Evolutionary conservation across 2,888 invertebrate genomes (phyloP), one percentile per base, ranked within the genome.

Genomic region (Cataglyphis rosenhaueri): DNA sequence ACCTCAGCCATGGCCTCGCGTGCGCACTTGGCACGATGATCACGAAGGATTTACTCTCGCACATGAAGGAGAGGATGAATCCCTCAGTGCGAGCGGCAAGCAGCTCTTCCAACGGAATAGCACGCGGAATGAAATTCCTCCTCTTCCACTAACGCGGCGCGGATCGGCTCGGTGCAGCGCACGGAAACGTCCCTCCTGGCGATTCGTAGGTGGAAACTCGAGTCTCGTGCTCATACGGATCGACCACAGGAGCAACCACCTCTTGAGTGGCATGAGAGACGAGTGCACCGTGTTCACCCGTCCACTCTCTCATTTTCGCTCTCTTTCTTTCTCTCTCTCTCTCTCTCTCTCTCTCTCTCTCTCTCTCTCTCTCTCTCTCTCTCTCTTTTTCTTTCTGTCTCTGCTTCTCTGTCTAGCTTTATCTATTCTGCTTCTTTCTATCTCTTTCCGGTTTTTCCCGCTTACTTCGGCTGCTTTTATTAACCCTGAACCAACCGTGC

Each of bases 111-210:
- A 91, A 90, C 90, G 90, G 86, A 90, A 91, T 89, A 87, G 87
- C 88, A 85, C 85, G 88, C 86, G 81, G 86, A 91, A 90, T 89
- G 88, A 89, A 91, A 91, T 88, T 87, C 87, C 88, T 87, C 87
- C 88, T 87, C 87, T 86, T 88, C 88, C 70, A 83, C 85, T 82
- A 85, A 32, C 41, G 73, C 71, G 61, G 79, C 48, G 52, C 48
- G 52, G 48, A 25, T 44, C 65, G 41, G 48, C 64, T 57, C 57
- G 61, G 83, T 38, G 48, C 55, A 55, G 66, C 78, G 82, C 75
- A 82, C 88, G 87, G 89, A 88, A 92, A 92, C 87, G 91, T 92
- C 92, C 92, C 92, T 89, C 82, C 84, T 85, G 87, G 92, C 91
- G 85, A 84, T 85, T 88, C 83, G 91, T 89, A 91, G 89, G 88